Conservation (phyloP, 2,888 invertebrate genomes). For the Pharmacophagus antenor region DNA sequence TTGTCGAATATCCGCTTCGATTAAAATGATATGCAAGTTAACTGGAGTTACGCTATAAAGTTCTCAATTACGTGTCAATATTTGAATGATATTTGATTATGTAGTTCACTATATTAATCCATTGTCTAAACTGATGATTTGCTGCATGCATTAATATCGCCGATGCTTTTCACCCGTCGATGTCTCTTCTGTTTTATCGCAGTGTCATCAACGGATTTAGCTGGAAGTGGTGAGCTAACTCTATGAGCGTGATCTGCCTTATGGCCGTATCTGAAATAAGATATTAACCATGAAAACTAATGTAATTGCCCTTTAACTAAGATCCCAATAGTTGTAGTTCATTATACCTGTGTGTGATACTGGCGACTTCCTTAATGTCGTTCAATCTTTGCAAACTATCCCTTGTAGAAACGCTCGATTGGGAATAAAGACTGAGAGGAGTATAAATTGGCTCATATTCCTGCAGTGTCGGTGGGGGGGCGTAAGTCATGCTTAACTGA, state of each 20-base stretch:
- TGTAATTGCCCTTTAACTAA: too few species aligned
- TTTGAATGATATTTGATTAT: constrained; percentile 19
- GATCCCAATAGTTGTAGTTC: neutral
- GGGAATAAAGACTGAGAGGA: constrained; percentile 70
- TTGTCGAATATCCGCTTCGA: constrained; percentile 18
- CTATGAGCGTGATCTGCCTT: constrained; percentile 70
- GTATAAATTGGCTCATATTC: constrained; percentile 77
- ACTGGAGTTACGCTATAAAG: constrained; percentile 3
- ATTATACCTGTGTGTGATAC: constrained; percentile 67
- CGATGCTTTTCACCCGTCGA: constrained; percentile 86
- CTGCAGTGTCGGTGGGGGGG: constrained; percentile 81
- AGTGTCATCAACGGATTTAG: constrained; percentile 70
- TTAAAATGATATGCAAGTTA: constrained; percentile 27
- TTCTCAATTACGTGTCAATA: constrained; percentile 7
- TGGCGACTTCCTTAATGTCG: constrained; percentile 64
- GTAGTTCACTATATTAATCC: constrained; percentile 28
- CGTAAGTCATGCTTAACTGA: constrained; percentile 81
- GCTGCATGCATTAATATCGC: constrained; percentile 84
- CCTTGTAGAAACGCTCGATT: constrained; percentile 71
- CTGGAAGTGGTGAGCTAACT: constrained; percentile 74
- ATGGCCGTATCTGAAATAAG: constrained; percentile 65
- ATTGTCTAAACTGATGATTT: constrained; percentile 62
- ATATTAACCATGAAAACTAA: neutral
- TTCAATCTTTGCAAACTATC: constrained; percentile 74
- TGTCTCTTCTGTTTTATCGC: constrained; percentile 78